Base-by-base conservation (phyloP, 2,888 invertebrate species). In the Toxonevra muliebris region DNA sequence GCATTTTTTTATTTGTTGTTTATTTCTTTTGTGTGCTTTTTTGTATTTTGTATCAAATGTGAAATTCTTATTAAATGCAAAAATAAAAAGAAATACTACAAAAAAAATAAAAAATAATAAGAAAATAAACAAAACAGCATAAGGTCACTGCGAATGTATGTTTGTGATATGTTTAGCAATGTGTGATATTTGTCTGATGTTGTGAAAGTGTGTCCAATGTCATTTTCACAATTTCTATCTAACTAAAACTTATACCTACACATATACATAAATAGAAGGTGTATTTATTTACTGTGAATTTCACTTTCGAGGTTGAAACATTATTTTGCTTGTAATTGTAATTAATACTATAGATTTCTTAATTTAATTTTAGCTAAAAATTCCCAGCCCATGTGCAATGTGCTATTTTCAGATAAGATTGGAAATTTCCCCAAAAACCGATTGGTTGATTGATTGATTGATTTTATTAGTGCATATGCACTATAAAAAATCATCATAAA, bases 201-300 rank as follows among this genome's bases (percentile, higher is more conserved):
- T 48, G 48, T 15, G 54, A 54, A 54, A 54, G 54, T 54, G 54
- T 8, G 54, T 7, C 54, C 54, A 54, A 54, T 54, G 54, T 54
- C 54, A 54, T 54, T 54, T 54, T 54, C 48, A 48, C 48, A n/a
- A n/a, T 48, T 13, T 48, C 15, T 48, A n/a, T 15, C n/a, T 10
- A 48, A n/a, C 5, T 48, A 5, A n/a, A 13, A 48, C 11, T 13
- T n/a, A 10, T 48, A n/a, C 11, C 8, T 48, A 7, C 5, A 15
- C 13, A 13, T 12, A 13, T 45, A 12, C 11, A 45, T 45, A 13
- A 11, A 45, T 13, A 11, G 45, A 45, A 12, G 11, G 45, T 45
- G 45, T 45, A 1, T 45, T 45, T 45, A 45, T 48, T 48, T 48
- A 48, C 48, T 48, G 30, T 30, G 30, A 30, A 30, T 30, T 30